Base-by-base conservation (phyloP, 1,140 invertebrate species). In the Monochamus saltuarius region DNA sequence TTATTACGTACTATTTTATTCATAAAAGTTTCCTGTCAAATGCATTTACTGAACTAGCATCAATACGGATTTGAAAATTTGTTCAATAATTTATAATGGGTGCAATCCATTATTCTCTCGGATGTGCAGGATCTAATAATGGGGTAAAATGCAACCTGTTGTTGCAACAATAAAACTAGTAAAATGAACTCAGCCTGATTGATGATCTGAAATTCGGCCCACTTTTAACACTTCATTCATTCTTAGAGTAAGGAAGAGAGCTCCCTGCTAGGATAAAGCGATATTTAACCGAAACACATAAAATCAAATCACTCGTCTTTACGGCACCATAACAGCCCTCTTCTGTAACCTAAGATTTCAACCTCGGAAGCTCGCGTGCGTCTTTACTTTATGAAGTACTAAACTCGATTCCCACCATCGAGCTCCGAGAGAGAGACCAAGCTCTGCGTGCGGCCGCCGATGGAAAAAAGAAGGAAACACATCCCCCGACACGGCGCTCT, bases 311-410 rank as follows among this genome's bases (percentile, higher is more conserved):
- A 72, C 67, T 69, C 61, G 73, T 72, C 69, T 74, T 74, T 74
- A 74, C 71, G 71, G 66, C 66, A 69, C 73, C 70, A 73, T 74
- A 74, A 74, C 71, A 66, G 66, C 69, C 69, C 70, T 69, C 71
- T 61, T 65, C 69, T 66, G 73, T 72, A 74, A 71, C 71, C 73
- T 68, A 70, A 73, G 70, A 72, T 72, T 74, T 73, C 70, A 72
- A 71, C 68, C 72, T 73, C 69, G 67, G 65, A 66, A 70, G 68
- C 64, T 74, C 72, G 72, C 73, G 72, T 74, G 73, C 73, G 66
- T 68, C 70, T 69, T 67, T 74, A 75, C 61, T 75, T 75, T 75
- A 75, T 74, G 73, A 75, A 74, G 73, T 74, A 74, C 74, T 74
- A 74, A 73, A 73, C 45, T 58, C 47, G 47, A 58, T 50, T 58